Conservation (phyloP, 2,797 vertebrate species). For the Holocentrus rufus region DNA sequence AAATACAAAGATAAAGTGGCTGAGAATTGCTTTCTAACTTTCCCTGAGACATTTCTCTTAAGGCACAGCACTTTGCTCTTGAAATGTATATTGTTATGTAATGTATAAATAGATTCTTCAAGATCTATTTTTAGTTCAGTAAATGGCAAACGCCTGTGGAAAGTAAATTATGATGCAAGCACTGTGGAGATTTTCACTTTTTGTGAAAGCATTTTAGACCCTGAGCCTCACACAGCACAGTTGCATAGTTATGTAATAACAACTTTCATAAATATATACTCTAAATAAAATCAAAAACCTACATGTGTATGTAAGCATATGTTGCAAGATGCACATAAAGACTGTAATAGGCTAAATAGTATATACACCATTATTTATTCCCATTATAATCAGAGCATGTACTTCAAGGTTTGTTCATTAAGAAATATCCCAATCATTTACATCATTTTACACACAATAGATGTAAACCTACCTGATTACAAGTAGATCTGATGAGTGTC, state of each 20-base stretch:
- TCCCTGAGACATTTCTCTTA: slow-evolving; percentile 25
- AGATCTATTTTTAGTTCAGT: slow-evolving; percentile 38
- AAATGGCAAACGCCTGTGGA: slow-evolving; percentile 37
- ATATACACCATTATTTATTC: not conserved
- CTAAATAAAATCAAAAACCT: not conserved
- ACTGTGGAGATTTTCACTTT: slow-evolving; percentile 31
- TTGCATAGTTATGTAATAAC: not conserved
- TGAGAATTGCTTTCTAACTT: slow-evolving; percentile 1
- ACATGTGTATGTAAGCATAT: not conserved
- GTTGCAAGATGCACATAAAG: not conserved
- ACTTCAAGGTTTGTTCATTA: slow-evolving; percentile 1
- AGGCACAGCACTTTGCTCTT: slow-evolving; percentile 4
- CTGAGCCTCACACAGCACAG: not conserved
- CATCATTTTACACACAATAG: not conserved
- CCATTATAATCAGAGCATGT: not conserved
- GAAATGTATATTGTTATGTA: slow-evolving; percentile 1
- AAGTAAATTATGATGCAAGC: slow-evolving; percentile 36
- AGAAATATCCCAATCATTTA: not conserved
- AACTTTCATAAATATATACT: not conserved
- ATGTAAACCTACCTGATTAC: not conserved
- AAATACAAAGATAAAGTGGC: not conserved
- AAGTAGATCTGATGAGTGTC: not conserved
- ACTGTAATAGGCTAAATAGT: not conserved
- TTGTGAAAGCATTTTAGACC: slow-evolving; percentile 2
- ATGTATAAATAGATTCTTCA: slow-evolving; percentile 4